These are phyloP conservation scores for Ginglymostoma cirratum DNA, from an alignment of 2,113 vertebrate genomes.

Conservation along the genomic window DNA sequence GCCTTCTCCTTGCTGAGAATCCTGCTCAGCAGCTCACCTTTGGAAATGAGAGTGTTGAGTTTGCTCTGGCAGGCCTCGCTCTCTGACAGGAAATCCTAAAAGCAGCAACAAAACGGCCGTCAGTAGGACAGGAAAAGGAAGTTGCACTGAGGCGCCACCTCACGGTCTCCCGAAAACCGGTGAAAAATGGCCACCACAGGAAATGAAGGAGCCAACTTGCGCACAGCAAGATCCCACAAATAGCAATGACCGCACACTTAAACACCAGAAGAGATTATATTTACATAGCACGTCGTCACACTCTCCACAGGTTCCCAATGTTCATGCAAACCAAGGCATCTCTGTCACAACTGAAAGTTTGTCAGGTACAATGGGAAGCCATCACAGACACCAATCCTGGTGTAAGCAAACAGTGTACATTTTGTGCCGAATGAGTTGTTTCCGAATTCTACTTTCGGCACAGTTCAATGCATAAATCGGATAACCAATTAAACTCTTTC, in stretches of 20 bases:
- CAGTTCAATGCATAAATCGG: not conserved
- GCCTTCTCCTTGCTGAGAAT: conserved; percentile 74
- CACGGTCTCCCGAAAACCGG: not conserved
- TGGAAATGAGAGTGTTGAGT: conserved; percentile 69
- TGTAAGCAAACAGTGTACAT: not conserved
- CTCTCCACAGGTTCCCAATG: not conserved
- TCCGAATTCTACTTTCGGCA: not conserved
- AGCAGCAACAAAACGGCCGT: conserved; percentile 15
- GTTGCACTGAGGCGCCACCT: not conserved
- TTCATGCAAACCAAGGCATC: not conserved
- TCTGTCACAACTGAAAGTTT: not conserved
- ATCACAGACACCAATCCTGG: not conserved
- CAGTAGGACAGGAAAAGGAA: not conserved
- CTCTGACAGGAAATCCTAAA: conserved; percentile 83
- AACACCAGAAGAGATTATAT: not conserved
- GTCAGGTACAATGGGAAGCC: not conserved
- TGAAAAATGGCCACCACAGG: not conserved
- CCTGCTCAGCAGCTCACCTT: conserved; percentile 76
- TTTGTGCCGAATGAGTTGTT: not conserved
- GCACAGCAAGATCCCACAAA: not conserved
- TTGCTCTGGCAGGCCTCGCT: conserved; percentile 85
- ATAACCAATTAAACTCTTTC: not conserved
- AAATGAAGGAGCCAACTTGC: too few species aligned
- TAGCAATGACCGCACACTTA: not conserved
- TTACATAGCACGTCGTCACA: not conserved